These are phyloP conservation scores for Hylaeus anthracinus DNA, from an alignment of 1,140 invertebrate species.

Conservation along the genomic window DNA sequence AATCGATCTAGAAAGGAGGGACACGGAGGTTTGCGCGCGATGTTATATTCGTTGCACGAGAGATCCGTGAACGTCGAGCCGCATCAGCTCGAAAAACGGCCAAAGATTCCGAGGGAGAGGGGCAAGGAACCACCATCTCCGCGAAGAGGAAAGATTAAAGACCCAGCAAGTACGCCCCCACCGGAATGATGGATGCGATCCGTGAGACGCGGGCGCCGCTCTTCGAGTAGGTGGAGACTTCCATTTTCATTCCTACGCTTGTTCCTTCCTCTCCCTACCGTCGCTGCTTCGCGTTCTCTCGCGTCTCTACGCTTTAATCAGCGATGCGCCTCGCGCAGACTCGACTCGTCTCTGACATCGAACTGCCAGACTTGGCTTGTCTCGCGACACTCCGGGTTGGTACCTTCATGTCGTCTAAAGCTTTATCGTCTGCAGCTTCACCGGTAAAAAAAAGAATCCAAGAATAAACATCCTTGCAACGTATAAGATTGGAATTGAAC, in stretches of 20 bases:
- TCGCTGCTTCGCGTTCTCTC: constrained; percentile 44
- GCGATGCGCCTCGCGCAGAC: constrained; percentile 23
- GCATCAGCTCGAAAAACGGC: constrained; percentile 17
- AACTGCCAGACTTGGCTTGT: neutral
- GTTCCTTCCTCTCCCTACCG: constrained; percentile 46
- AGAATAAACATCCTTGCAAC: no score
- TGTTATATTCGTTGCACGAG: constrained; percentile 23
- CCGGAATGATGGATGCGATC: constrained; percentile 80
- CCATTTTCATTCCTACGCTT: constrained; percentile 73
- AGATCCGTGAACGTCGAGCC: constrained; percentile 21
- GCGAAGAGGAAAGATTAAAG: constrained; percentile 78
- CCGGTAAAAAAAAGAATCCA: no score
- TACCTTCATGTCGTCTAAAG: no score
- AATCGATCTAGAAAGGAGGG: neutral
- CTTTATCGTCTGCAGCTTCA: no score
- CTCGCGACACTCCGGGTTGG: neutral
- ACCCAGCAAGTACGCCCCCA: constrained; percentile 79
- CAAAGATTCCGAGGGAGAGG: neutral
- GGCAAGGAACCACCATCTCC: constrained; percentile 61
- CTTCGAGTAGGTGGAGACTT: constrained; percentile 78
- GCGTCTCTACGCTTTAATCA: constrained; percentile 39
- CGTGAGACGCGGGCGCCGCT: constrained; percentile 66
- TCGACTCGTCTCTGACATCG: neutral
- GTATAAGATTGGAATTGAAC: no score
- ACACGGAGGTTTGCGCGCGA: neutral